Conservation (phyloP, 2,113 vertebrate species). For the Dicentrarchus labrax region DNA sequence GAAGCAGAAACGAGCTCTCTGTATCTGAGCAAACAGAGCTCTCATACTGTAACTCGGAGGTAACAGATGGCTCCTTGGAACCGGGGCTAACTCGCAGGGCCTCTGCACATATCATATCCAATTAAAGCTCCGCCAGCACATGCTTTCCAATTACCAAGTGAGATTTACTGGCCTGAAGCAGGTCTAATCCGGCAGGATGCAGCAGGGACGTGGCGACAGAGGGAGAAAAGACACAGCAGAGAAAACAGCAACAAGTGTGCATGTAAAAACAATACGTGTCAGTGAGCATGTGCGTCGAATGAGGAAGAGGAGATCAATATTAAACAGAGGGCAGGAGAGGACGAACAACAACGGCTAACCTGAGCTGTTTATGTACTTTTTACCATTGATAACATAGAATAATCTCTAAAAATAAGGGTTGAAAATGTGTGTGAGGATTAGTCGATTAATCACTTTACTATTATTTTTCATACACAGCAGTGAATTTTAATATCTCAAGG, state of each 20-base stretch:
- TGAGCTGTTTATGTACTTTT: not conserved
- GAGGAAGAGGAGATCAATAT: constrained; percentile 20
- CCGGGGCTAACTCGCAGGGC: constrained; percentile 56
- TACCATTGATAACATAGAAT: not conserved
- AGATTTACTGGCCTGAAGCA: constrained; percentile 76
- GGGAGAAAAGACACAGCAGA: not conserved
- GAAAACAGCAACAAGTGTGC: constrained; percentile 21
- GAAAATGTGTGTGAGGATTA: no score
- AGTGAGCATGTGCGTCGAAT: not conserved
- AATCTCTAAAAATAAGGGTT: not conserved
- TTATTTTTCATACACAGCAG: not conserved
- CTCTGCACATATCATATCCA: constrained; percentile 83
- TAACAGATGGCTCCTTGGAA: constrained; percentile 81
- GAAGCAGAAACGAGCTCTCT: not conserved
- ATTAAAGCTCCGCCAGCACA: constrained; percentile 82
- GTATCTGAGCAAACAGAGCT: constrained; percentile 42
- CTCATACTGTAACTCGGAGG: constrained; percentile 41
- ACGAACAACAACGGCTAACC: not conserved
- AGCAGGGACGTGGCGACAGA: constrained; percentile 18
- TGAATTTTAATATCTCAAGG: not conserved
- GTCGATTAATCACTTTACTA: not conserved
- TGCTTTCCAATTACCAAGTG: constrained; percentile 80
- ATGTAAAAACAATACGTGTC: not conserved
- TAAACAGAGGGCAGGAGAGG: not conserved
- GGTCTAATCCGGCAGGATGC: constrained; percentile 76